Evolutionary conservation across 2,888 invertebrate species (phyloP).

Genomic region (Lasiommata megera): DNA sequence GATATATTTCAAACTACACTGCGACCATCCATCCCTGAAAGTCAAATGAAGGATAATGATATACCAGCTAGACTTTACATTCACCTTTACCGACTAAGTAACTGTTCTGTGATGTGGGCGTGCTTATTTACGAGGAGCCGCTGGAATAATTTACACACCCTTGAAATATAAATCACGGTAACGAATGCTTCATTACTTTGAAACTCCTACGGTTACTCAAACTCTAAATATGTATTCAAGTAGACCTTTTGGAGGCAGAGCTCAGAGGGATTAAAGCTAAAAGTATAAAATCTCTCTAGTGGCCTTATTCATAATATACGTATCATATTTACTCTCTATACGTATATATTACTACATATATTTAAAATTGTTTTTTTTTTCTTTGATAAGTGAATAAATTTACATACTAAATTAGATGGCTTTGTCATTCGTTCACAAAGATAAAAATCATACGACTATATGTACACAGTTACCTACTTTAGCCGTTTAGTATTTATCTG

Average conservation of each 20-base stretch:
- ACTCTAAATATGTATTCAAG: conserved; percentile 1
- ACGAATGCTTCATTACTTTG: conserved; percentile 18
- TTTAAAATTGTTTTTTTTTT: no score
- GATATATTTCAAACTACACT: no score
- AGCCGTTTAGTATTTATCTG: no score
- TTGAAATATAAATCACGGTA: conserved; percentile 19
- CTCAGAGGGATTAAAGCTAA: not conserved
- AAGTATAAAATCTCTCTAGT: not conserved
- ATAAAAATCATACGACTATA: not conserved
- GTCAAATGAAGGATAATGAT: conserved; percentile 6
- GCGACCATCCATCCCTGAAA: not conserved
- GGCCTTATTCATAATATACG: no score
- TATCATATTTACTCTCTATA: no score
- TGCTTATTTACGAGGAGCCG: conserved; percentile 29
- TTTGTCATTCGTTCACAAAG: not conserved
- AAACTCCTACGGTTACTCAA: conserved; percentile 5
- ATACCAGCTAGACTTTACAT: conserved; percentile 12
- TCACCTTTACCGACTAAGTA: conserved; percentile 14
- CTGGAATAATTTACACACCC: conserved; percentile 24
- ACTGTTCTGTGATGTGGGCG: conserved; percentile 22
- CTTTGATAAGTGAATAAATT: no score
- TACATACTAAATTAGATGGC: not conserved
- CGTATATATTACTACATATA: no score
- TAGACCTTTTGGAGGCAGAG: not conserved
- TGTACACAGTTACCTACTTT: not conserved